phyloP scores from a whole-genome alignment of 2,888 invertebrate genomes.

The Eristalis arbustorum region DNA sequence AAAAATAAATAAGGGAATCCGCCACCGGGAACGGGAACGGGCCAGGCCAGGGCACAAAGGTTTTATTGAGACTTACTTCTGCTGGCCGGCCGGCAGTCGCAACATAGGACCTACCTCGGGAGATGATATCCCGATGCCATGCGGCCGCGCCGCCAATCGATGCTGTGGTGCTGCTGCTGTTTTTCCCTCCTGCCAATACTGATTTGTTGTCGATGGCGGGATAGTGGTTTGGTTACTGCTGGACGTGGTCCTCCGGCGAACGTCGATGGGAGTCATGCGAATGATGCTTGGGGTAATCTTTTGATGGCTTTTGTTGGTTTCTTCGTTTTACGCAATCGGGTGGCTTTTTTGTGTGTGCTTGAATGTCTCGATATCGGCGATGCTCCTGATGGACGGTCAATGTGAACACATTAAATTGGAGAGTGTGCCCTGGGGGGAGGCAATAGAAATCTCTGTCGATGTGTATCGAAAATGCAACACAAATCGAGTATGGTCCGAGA shows the following conservation, averaged over 20 bases:
- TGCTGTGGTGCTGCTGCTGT: constrained; percentile 20
- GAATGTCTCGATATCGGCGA: neutral
- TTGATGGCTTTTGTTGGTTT: constrained; percentile 49
- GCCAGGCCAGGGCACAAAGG: constrained; percentile 19
- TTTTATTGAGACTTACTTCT: constrained; percentile 52
- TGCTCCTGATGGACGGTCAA: neutral
- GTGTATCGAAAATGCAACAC: neutral
- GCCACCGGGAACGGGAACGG: neutral
- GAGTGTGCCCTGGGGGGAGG: neutral
- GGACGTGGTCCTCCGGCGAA: neutral
- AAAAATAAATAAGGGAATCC: constrained; percentile 16
- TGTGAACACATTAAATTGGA: neutral
- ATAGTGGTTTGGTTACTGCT: neutral
- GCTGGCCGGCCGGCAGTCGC: constrained; percentile 19
- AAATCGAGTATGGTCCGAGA: neutral
- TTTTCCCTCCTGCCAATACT: neutral
- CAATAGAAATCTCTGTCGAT: neutral
- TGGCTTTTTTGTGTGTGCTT: neutral
- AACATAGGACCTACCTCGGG: constrained; percentile 40
- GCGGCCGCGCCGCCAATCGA: constrained; percentile 41
- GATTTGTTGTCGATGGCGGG: neutral
- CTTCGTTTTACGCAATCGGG: constrained; percentile 27
- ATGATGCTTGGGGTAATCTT: constrained; percentile 64
- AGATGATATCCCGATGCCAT: constrained; percentile 16
- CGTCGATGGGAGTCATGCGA: constrained; percentile 50